These are phyloP conservation scores for Noctuana brunneofusca DNA, from an alignment of 2,888 invertebrate species.

Conservation along the genomic window DNA sequence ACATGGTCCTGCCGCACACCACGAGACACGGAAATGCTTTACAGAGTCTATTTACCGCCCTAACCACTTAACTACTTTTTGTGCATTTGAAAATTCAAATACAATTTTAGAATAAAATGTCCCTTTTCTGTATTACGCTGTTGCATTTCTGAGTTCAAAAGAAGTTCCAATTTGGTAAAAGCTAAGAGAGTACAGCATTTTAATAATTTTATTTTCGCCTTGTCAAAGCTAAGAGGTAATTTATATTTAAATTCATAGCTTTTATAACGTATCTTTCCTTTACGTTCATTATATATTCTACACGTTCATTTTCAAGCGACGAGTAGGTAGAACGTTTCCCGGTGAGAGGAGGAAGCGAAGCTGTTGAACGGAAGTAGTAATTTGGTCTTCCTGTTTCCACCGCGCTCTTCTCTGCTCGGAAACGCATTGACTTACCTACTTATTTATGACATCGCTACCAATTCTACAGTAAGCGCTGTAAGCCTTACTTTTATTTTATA, in stretches of 20 bases:
- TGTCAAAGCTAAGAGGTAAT: too few species aligned
- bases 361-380: conserved; percentile 34
- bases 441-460: conserved; percentile 17
- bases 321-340: conserved; percentile 25
- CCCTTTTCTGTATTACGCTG: neutral
- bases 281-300: conserved; percentile 1
- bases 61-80: conserved; percentile 64
- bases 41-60: conserved; percentile 69
- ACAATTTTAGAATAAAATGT: neutral
- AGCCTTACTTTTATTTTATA: too few species aligned
- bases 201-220: too few species aligned
- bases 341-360: conserved; percentile 30
- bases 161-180: too few species aligned
- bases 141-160: too few species aligned
- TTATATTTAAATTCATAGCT: neutral
- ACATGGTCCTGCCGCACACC: conserved; percentile 46
- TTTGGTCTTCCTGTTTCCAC: conserved; percentile 32
- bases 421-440: conserved; percentile 31
- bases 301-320: conserved; percentile 16
- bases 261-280: neutral
- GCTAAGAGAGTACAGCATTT: too few species aligned
- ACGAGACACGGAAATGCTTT: conserved; percentile 74
- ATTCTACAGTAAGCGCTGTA: neutral
- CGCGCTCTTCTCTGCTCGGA: conserved; percentile 28
- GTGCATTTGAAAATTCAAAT: conserved; percentile 49